Evolutionary conservation across 1,140 invertebrate species (phyloP), one percentile per base, ranked within the genome.

Genomic region (Lanistes nyassanus): DNA sequence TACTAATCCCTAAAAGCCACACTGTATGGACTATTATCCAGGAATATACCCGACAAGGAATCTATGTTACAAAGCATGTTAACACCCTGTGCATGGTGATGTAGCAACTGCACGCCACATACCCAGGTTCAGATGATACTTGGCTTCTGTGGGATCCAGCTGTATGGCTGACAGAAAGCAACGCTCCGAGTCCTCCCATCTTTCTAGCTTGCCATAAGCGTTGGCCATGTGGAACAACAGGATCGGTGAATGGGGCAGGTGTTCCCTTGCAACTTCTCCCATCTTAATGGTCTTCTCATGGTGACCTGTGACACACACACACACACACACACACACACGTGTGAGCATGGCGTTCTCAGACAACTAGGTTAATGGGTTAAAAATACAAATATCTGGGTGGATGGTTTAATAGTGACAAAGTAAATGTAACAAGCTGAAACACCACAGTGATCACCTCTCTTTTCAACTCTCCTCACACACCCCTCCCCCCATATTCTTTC

Each of bases 161-260:
- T 91, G 87, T 60, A 97, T 94, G 4, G 96, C 94, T 76, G 90
- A 90, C 65, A 93, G 89, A 85, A 98, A 98, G 85, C 95, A 91
- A 31, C 91, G 85, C 90, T 98, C 96, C 0, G 96, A 95, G 77
- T 95, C 91, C 34, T 91, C 83, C 87, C 94, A 97, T 42, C 92
- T 90, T 53, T 92, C 92, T 51, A 92, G 84, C 91, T 98, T 98
- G 0, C 97, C 97, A 64, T 95, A 91, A 67, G 95, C 93, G 88
- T 97, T 98, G 1, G 94, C 97, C 39, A 97, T 88, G 81, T 95
- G 95, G 83, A 97, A 98, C 86, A 95, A 92, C 36, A 98, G 90
- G 9, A 76, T 70, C 1, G 83, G 60, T 37, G 95, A 93, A 66
- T 93, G 88, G 0, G 94, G 93, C 62, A 96, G 85, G 80, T 93